These are phyloP conservation scores for Cosmia pyralina DNA, from an alignment of 2,888 invertebrate species.

Conservation along the genomic window DNA sequence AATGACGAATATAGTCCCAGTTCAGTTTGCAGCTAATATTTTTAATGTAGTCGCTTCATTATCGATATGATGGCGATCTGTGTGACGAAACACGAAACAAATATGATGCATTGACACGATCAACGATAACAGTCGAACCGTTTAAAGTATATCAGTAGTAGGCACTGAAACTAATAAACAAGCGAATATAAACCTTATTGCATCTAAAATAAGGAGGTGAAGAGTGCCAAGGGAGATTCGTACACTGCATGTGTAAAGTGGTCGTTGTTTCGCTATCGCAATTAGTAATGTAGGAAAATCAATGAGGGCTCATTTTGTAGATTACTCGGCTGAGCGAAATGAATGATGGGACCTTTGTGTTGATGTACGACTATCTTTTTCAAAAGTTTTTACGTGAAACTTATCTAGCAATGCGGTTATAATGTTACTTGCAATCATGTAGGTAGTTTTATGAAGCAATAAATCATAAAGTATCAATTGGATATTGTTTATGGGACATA, in stretches of 20 bases:
- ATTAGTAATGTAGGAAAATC: constrained; percentile 86
- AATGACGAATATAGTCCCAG: constrained; percentile 63
- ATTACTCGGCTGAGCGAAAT: constrained; percentile 82
- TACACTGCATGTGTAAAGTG: constrained; percentile 36
- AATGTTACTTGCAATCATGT: constrained; percentile 22
- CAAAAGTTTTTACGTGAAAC: constrained; percentile 60
- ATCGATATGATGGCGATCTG: constrained; percentile 80
- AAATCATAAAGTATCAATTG: constrained; percentile 1
- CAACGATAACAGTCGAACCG: constrained; percentile 78
- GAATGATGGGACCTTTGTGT: constrained; percentile 78
- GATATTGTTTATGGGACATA: not conserved
- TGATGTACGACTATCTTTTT: constrained; percentile 71
- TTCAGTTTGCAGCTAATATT: constrained; percentile 73
- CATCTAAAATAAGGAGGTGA: constrained; percentile 35
- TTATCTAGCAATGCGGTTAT: constrained; percentile 23
- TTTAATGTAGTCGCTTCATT: constrained; percentile 81
- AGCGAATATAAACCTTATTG: constrained; percentile 64
- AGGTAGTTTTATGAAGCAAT: not conserved
- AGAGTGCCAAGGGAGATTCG: constrained; percentile 17
- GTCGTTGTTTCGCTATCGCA: constrained; percentile 76
- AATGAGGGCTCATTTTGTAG: constrained; percentile 86
- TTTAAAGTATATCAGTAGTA: constrained; percentile 67
- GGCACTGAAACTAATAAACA: constrained; percentile 27
- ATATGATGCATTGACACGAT: constrained; percentile 88
- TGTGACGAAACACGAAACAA: constrained; percentile 86